A percentile compares a stretch with the other conserved stretches of the same genome.
Evolutionary conservation across 1,140 invertebrate genomes (phyloP).

Genomic region (Aleiodes sp.): DNA sequence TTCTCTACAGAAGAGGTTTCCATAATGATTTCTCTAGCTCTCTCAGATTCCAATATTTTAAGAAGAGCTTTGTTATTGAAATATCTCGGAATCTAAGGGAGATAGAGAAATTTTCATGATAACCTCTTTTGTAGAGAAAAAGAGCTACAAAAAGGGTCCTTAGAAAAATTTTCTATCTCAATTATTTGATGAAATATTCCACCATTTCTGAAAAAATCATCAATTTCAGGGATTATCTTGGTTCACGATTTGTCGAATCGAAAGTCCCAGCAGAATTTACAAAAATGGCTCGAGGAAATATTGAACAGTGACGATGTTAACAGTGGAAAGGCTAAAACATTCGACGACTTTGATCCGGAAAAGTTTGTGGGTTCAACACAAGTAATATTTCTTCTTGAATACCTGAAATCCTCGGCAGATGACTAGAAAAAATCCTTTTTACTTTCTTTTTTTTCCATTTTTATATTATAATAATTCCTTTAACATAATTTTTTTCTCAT

Average conservation of each 20-base stretch:
- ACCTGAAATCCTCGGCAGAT: not conserved
- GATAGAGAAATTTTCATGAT: too few relatives aligned
- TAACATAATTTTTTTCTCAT: too few relatives aligned
- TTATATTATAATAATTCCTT: not conserved
- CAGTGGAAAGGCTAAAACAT: slow-evolving; percentile 57
- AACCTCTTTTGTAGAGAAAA: too few relatives aligned
- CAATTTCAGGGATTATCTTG: slow-evolving; percentile 86
- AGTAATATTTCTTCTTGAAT: slow-evolving; percentile 53
- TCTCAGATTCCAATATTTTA: too few relatives aligned
- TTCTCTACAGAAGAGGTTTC: too few relatives aligned
- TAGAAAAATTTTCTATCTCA: too few relatives aligned
- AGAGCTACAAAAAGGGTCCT: too few relatives aligned
- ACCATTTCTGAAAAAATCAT: not conserved
- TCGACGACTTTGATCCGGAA: slow-evolving; percentile 88
- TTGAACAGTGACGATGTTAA: slow-evolving; percentile 80
- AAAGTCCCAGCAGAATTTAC: slow-evolving; percentile 93
- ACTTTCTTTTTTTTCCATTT: slow-evolving; percentile 26
- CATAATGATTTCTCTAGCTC: too few relatives aligned
- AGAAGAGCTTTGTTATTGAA: too few relatives aligned
- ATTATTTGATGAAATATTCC: slow-evolving; percentile 24
- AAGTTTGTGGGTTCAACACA: slow-evolving; percentile 86
- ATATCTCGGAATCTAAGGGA: too few relatives aligned
- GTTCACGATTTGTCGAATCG: slow-evolving; percentile 96
- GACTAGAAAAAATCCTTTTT: slow-evolving; percentile 15
- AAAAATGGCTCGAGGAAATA: slow-evolving; percentile 93